Conservation (phyloP, 1,140 invertebrate genomes). For the Dolichoris vasculosae region DNA sequence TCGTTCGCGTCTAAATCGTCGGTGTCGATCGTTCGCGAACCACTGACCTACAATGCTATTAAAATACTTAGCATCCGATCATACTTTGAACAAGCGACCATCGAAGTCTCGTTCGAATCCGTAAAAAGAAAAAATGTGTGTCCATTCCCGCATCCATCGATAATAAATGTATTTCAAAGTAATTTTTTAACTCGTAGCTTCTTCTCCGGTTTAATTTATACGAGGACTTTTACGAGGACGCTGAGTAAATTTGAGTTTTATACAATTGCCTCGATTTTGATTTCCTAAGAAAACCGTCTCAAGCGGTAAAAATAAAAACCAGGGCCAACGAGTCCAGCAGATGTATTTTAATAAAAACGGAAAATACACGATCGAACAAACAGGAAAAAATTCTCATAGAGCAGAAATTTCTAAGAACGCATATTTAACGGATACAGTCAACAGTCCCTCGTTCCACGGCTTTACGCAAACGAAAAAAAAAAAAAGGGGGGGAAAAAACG, state of each 20-base stretch:
- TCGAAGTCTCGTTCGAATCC: no score
- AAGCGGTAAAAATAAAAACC: background rate
- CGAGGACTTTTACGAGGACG: background rate
- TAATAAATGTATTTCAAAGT: no score
- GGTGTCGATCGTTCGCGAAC: no score
- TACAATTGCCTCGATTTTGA: background rate
- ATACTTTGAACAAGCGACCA: no score
- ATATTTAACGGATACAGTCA: background rate
- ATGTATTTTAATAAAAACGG: slow-evolving; percentile 11
- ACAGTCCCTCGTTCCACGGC: background rate
- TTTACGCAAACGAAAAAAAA: background rate
- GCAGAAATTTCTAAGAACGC: background rate
- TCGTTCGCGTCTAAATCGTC: no score
- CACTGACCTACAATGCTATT: no score
- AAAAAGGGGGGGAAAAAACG: background rate
- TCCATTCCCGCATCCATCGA: no score
- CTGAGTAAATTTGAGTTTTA: background rate
- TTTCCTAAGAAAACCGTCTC: background rate
- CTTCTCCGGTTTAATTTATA: no score
- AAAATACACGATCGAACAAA: slow-evolving; percentile 1
- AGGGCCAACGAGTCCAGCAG: background rate
- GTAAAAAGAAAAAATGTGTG: no score
- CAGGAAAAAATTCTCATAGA: background rate
- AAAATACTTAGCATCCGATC: no score
- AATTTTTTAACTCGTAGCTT: no score